A percentile compares a stretch with the other conserved stretches of the same genome.
These are phyloP conservation scores for Ostrea edulis DNA, from an alignment of 1,140 invertebrate genomes.

Conservation along the genomic window DNA sequence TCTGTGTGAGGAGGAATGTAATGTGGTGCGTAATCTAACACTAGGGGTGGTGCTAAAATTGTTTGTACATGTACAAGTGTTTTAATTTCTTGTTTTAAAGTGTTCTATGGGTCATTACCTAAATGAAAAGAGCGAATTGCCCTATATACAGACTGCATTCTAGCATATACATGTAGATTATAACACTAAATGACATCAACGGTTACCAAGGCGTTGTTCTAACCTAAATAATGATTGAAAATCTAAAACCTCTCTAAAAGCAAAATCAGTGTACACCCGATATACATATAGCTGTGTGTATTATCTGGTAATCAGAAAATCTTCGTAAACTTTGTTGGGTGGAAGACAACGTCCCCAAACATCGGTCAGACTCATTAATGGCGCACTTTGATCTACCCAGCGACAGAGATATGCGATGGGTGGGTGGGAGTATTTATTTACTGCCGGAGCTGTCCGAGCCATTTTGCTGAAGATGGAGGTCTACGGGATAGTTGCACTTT, in stretches of 20 bases:
- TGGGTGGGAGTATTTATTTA: conserved; percentile 22
- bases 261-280: background rate
- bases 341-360: conserved; percentile 12
- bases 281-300: background rate
- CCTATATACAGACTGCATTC: no score
- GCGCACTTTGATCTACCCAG: conserved; percentile 3
- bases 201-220: background rate
- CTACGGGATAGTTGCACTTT: background rate
- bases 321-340: background rate
- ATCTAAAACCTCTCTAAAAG: background rate
- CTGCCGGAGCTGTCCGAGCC: background rate
- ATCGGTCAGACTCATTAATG: background rate
- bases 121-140: no score
- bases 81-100: no score
- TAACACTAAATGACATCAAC: background rate
- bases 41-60: no score
- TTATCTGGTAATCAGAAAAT: background rate
- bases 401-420: background rate
- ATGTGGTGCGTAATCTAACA: no score
- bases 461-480: background rate
- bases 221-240: background rate
- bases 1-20: no score
- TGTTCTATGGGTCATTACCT: no score
- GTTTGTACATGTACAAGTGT: no score
- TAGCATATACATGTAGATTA: no score